Base-by-base conservation (phyloP, 2,113 vertebrate species). In the Oncorhynchus clarkii region DNA sequence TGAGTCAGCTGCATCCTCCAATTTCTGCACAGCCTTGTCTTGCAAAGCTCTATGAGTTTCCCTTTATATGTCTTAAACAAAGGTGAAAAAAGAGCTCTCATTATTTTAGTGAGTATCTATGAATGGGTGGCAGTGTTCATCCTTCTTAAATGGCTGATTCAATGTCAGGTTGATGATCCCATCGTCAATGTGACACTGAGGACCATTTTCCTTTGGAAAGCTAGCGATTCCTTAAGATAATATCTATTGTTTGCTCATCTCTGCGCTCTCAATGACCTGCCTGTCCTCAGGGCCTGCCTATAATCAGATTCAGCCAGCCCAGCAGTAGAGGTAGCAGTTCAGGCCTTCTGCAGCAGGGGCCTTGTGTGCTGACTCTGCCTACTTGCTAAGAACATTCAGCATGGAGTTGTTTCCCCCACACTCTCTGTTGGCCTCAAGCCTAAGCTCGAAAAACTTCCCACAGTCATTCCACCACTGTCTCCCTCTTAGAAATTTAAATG, bases 91-190 rank as follows among this genome's bases (percentile, higher is more conserved):
- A 93, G 93, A 92, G 90, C 89, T 91, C 88, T 91, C 91, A 92
- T 93, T 94, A 93, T 93, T 92, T 92, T 93, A 87, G 91, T 85
- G 85, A 84, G 89, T 88, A 68, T 80, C 79, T 76, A 90, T 94
- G 93, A 94, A 94, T 94, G 86, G 89, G 82, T 74, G 71, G 79
- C 92, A 90, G 86, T 94, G 92, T 94, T 92, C 91, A 87, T 88
- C 92, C 91, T 93, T 93, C 90, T 93, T 94, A 93, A 94, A 94
- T 93, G 93, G 91, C 91, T 93, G 91, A 93, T 93, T 94, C 93
- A 93, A 91, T 94, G 93, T 94, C 93, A 94, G 93, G 93, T 94
- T 93, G 90, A 93, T 91, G 92, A 94, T 93, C 90, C 91, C 91
- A 92, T 92, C 90, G 90, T 93, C 92, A 91, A 87, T 90, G 92